These are phyloP conservation scores for Cathartes aura DNA, from an alignment of 2,113 vertebrate genomes.

Conservation along the genomic window DNA sequence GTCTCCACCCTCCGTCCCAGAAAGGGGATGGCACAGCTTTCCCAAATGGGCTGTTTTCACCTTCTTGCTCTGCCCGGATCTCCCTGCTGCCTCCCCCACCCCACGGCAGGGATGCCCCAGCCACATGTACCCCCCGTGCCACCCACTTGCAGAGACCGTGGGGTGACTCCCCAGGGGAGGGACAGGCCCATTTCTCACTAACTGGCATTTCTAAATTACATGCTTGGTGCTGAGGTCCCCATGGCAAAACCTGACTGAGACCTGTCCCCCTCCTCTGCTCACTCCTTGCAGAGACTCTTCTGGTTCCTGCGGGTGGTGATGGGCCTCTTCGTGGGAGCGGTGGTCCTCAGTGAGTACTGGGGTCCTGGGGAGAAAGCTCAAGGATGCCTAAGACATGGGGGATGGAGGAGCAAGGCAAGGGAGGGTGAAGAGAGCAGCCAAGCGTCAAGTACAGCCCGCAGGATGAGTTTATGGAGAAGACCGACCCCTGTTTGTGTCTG, in stretches of 20 bases:
- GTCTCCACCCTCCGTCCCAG: neutral
- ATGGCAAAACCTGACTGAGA: neutral
- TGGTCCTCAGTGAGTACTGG: slow-evolving; percentile 85
- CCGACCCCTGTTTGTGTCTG: rapidly evolving
- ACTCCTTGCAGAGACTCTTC: slow-evolving; percentile 81
- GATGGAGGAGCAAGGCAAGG: neutral
- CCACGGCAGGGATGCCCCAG: neutral
- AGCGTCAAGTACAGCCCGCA: rapidly evolving
- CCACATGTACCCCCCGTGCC: rapidly evolving
- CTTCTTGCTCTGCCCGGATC: neutral
- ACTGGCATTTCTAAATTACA: neutral
- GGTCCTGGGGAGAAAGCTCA: neutral
- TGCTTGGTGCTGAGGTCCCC: neutral
- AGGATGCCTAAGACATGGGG: neutral
- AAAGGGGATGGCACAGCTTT: neutral
- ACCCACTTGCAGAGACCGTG: rapidly evolving
- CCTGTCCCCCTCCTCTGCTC: neutral
- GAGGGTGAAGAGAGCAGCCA: neutral
- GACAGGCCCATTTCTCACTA: neutral
- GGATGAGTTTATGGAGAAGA: neutral
- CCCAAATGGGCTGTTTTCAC: neutral
- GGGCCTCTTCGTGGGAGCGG: slow-evolving; percentile 88
- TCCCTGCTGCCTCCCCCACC: neutral
- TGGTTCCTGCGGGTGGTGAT: slow-evolving; percentile 85
- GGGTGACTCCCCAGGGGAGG: neutral